Percentiles rank a stretch among this genome's conserved stretches.
Evolutionary conservation across 2,888 invertebrate genomes (phyloP).

Genomic region (Cephonodes hylas): DNA sequence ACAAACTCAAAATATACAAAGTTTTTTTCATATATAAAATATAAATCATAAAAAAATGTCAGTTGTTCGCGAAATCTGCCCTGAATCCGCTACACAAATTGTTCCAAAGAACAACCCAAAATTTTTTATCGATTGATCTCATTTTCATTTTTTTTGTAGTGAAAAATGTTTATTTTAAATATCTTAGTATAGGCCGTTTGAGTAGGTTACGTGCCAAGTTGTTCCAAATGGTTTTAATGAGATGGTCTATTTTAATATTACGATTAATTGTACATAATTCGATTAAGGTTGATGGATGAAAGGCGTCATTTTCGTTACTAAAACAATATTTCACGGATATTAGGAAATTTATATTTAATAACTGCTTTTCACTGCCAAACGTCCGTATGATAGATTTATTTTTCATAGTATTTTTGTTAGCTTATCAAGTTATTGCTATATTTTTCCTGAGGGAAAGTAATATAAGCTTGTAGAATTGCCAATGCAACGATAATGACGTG

Average conservation of each 20-base stretch:
- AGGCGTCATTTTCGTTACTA: slow-evolving; percentile 37
- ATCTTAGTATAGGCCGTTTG: slow-evolving; percentile 42
- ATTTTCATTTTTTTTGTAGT: slow-evolving; percentile 71
- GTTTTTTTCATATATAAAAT: too few species aligned
- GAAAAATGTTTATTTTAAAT: slow-evolving; percentile 73
- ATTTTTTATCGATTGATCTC: slow-evolving; percentile 79
- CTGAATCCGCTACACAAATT: slow-evolving; percentile 23
- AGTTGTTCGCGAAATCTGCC: slow-evolving; percentile 38
- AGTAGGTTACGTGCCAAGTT: slow-evolving; percentile 66
- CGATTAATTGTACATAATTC: slow-evolving; percentile 52
- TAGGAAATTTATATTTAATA: neutral
- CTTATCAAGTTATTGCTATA: neutral
- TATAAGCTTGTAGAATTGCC: neutral
- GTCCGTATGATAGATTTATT: neutral
- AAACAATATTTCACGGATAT: slow-evolving; percentile 4
- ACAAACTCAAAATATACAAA: too few species aligned
- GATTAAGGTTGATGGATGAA: slow-evolving; percentile 45
- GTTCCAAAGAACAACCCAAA: slow-evolving; percentile 82
- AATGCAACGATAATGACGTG: slow-evolving; percentile 8
- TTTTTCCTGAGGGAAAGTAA: neutral
- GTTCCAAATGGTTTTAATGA: slow-evolving; percentile 58
- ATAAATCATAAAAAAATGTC: neutral
- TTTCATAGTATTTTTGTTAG: neutral
- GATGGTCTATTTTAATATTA: slow-evolving; percentile 61
- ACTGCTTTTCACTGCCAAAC: neutral